phyloP scores from a whole-genome alignment of 2,888 invertebrate genomes.

The Aspidiotus destructor region DNA sequence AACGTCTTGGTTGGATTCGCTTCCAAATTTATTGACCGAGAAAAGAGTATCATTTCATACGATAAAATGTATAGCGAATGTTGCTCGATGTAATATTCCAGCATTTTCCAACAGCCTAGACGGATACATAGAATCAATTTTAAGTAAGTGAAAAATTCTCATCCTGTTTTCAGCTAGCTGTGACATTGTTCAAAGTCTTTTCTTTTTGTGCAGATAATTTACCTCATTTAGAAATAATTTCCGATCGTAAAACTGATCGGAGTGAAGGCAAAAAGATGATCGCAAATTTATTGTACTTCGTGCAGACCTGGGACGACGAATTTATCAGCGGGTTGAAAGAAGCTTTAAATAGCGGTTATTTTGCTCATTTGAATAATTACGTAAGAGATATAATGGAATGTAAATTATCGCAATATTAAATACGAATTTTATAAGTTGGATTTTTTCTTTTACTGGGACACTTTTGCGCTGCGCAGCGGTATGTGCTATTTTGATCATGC shows the following conservation, averaged over 20 bases:
- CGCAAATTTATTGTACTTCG: constrained; percentile 34
- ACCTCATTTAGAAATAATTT: constrained; percentile 32
- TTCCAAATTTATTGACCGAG: constrained; percentile 50
- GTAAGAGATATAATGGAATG: constrained; percentile 19
- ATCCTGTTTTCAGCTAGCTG: background rate
- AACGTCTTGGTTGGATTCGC: constrained; percentile 45
- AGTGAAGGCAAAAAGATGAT: constrained; percentile 34
- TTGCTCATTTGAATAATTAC: constrained; percentile 11
- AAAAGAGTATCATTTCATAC: constrained; percentile 47
- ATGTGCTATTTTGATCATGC: too few species aligned
- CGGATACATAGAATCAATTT: constrained; percentile 40
- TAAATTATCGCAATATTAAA: background rate
- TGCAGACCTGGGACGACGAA: constrained; percentile 27
- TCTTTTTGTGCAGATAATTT: constrained; percentile 25
- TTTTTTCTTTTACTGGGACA: background rate
- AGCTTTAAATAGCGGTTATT: constrained; percentile 17
- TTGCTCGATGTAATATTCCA: constrained; percentile 49
- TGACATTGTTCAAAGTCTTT: background rate
- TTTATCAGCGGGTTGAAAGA: constrained; percentile 19
- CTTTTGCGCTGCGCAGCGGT: too few species aligned
- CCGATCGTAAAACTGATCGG: constrained; percentile 30
- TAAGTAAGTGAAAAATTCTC: constrained; percentile 40
- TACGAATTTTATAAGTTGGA: background rate
- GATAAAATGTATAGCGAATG: constrained; percentile 49
- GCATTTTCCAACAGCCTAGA: constrained; percentile 32